These are phyloP conservation scores for Babyrousa celebensis DNA, from an alignment of 2,797 vertebrate species.

Conservation along the genomic window DNA sequence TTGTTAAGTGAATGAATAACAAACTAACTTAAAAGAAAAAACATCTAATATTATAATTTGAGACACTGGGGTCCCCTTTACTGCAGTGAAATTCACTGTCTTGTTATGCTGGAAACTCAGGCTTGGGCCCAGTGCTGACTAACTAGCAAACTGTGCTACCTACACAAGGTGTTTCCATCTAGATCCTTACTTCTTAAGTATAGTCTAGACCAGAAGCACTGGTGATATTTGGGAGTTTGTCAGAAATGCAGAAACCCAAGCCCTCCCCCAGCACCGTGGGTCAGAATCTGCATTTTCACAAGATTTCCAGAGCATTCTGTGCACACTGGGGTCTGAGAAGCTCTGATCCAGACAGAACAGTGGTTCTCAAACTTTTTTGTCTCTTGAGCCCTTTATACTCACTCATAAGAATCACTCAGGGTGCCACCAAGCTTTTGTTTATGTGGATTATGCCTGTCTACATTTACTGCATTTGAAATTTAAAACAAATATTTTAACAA, in stretches of 20 bases:
- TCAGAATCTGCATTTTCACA: neutral
- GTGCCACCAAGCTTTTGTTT: neutral
- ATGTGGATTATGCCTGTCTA: neutral
- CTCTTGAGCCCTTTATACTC: neutral
- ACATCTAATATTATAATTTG: constrained; percentile 10
- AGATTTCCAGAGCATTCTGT: neutral
- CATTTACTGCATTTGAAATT: constrained; percentile 33
- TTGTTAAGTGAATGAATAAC: constrained; percentile 33
- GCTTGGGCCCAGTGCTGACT: neutral
- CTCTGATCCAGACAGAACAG: neutral
- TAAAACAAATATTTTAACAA: neutral
- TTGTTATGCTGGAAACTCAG: neutral
- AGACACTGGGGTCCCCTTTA: neutral
- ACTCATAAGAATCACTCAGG: neutral
- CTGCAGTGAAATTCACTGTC: neutral
- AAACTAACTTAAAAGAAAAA: constrained; percentile 12
- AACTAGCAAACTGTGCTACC: neutral
- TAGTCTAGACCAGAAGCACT: neutral
- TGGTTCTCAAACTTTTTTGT: neutral
- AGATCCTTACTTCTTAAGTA: neutral
- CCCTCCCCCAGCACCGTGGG: neutral
- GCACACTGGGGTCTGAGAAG: neutral
- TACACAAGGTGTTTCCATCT: neutral
- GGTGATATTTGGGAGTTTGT: neutral
- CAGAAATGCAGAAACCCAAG: neutral